Percentiles rank a stretch among this genome's conserved stretches.
These are phyloP conservation scores for Gryllus longicercus DNA, from an alignment of 2,888 invertebrate genomes.

Conservation along the genomic window DNA sequence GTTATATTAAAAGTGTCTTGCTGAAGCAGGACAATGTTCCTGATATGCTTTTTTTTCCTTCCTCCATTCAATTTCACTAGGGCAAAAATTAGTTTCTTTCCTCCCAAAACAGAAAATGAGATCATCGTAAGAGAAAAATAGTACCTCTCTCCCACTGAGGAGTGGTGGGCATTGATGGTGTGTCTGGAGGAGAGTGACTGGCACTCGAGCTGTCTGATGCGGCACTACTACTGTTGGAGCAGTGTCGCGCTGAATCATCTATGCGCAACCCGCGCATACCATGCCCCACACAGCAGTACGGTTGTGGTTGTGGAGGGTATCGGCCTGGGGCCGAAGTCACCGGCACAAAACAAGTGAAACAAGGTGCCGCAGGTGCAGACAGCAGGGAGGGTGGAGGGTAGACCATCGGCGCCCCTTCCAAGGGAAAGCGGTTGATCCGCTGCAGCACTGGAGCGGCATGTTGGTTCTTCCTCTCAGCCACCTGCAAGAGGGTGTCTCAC, in stretches of 20 bases:
- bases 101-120: too few relatives aligned
- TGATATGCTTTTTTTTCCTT: too few relatives aligned
- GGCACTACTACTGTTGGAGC: slow-evolving; percentile 53
- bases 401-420: slow-evolving; percentile 41
- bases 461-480: slow-evolving; percentile 28
- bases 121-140: too few relatives aligned
- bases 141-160: slow-evolving; percentile 34
- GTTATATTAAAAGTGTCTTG: too few relatives aligned
- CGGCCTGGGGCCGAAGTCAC: slow-evolving; percentile 38
- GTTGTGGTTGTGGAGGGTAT: neutral
- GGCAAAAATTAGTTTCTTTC: too few relatives aligned
- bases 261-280: slow-evolving; percentile 50
- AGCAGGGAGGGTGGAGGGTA: slow-evolving; percentile 46
- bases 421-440: neutral
- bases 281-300: slow-evolving; percentile 49
- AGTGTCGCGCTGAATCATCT: slow-evolving; percentile 51
- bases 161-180: slow-evolving; percentile 42
- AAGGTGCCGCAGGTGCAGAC: slow-evolving; percentile 43
- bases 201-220: slow-evolving; percentile 51
- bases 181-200: slow-evolving; percentile 58
- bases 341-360: slow-evolving; percentile 46
- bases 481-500: slow-evolving; percentile 11
- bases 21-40: too few relatives aligned
- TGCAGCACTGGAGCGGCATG: slow-evolving; percentile 24
- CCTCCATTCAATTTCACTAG: too few relatives aligned